Evolutionary conservation across 1,140 invertebrate species (phyloP), one percentile per base, ranked within the genome.

Genomic region (Nasonia vitripennis): DNA sequence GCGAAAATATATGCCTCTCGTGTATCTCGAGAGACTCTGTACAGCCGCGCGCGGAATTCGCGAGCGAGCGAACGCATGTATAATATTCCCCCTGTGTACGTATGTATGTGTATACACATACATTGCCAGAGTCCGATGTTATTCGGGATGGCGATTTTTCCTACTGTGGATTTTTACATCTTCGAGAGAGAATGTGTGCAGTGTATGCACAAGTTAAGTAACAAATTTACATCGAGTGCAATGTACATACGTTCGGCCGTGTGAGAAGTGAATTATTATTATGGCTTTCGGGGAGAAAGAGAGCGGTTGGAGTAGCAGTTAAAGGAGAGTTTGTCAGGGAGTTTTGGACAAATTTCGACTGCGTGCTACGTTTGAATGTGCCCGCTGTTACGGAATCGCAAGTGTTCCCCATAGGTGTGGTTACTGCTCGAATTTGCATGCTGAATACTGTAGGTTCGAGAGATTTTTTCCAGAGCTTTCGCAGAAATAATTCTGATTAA

Each of bases 161-260:
- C 51, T 55, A 55, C 51, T 12, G n/a, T 20, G 1, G 17, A 62
- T 62, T 62, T 62, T 62, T 62, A n/a, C 4, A 7, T 62, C n/a
- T 62, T 62, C 17, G 55, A 62, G 14, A 14, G 55, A 20, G 17
- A 4, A 14, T 7, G 20, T 62, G 14, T 45, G 37, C 7, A 27
- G 37, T 41, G 3, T 10, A 2, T 34, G 4, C 4, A 41, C 73
- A 14, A 3, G 73, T 41, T 74, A n/a, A 41, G 73, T 10, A 74
- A 74, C 34, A n/a, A 78, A 51, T 78, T 78, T 78, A 45, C 75
- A 78, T 78, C 0, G 2, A 78, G 45, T 5, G 14, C 27, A 27
- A 27, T 41, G 37, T 74, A 37, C 17, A 37, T 74, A 37, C 17
- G 17, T 71, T 74, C n/a, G 17, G 20, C 7, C n/a, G 17, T 45